Percentiles rank a stretch among this genome's conserved stretches.
Evolutionary conservation across 2,113 vertebrate species (phyloP).

Genomic region (Rhabdornis inornatus): DNA sequence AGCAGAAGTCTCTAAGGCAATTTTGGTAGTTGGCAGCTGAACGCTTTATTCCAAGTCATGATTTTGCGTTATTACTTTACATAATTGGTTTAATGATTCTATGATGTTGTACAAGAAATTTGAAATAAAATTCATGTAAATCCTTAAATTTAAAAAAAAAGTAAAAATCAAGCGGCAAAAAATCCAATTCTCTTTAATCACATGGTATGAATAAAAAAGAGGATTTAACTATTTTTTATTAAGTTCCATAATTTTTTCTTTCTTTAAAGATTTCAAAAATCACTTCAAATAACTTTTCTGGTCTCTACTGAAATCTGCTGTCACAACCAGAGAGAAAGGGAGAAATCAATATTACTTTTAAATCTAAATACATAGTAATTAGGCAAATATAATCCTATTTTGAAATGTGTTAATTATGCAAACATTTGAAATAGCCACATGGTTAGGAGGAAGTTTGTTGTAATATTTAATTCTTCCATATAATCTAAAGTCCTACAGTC

Average conservation of each 20-base stretch:
- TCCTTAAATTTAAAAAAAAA: neutral
- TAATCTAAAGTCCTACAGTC: neutral
- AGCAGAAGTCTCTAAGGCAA: neutral
- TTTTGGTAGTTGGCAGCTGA: neutral
- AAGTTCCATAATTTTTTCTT: neutral
- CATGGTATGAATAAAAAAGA: neutral
- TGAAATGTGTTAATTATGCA: neutral
- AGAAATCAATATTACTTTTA: neutral
- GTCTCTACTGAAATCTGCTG: neutral
- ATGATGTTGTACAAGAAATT: neutral
- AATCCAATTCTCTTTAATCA: neutral
- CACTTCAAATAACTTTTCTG: neutral
- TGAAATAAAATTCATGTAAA: neutral
- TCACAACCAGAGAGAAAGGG: neutral
- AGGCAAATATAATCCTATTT: neutral
- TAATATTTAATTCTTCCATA: neutral
- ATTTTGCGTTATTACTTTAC: neutral
- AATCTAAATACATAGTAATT: neutral
- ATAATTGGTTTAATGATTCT: neutral
- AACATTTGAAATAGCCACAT: neutral
- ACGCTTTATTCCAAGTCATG: neutral
- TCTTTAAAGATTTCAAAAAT: neutral
- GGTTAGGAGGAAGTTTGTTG: neutral
- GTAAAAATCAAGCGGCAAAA: neutral
- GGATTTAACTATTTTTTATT: neutral